Base-by-base conservation (phyloP, 2,797 vertebrate species). In the Alectoris magna region DNA sequence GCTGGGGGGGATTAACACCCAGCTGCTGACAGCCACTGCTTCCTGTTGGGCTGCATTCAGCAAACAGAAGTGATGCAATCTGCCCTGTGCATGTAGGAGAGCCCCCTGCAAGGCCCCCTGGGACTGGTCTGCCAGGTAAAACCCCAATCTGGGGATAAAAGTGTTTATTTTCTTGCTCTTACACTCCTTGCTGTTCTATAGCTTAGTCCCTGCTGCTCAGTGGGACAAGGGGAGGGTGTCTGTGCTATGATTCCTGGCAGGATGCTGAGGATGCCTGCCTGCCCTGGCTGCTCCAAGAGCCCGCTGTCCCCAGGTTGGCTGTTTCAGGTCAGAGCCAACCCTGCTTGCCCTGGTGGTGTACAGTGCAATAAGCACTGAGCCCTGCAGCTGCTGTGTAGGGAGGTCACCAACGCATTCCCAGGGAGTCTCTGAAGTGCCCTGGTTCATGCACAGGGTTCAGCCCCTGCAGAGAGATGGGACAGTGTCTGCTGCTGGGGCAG, bases 101-200 rank as follows among this genome's bases (percentile, higher is more conserved):
- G 55, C 82, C 14, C 82, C n/a, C 46, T 38, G 34, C n/a, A 34
- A 7, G 77, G 38, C n/a, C 5, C 0, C 27, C 10, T 16, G 38
- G 67, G 60, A n/a, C 62, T 9, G 21, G 11, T 12, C 56, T 53
- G 48, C 55, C 39, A 55, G 68, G 51, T 73, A 69, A 64, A 73
- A 18, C 13, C 43, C 0, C n/a, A 0, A 0, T 53, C 4, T 22
- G 21, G 34, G 56, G 58, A n/a, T 27, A 34, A 4, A 39, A 66
- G 14, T 0, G 41, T 7, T 24, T 2, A 3, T 7, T 24, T 44
- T 63, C 26, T 38, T 10, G 14, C 16, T 9, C 34, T 55, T 29
- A 0, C 43, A 14, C 22, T 53, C 16, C 1, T 3, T 10, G 1
- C 44, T 31, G 55, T 41, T 36, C 24, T 22, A 13, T 49, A 1